Percentiles rank a stretch among this genome's conserved stretches.
phyloP scores from a whole-genome alignment of 1,140 invertebrate species.

The Onthophagus taurus region DNA sequence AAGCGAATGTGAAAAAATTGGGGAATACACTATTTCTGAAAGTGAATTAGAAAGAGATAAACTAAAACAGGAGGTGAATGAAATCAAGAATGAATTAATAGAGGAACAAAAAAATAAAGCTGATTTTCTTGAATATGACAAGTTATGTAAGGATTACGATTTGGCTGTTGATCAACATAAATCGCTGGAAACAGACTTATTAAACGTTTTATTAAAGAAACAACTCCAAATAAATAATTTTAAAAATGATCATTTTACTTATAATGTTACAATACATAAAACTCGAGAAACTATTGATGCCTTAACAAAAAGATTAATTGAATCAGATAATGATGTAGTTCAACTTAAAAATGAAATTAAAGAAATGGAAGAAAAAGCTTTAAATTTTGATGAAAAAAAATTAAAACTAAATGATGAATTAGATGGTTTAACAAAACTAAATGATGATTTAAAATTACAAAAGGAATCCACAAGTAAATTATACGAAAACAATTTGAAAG shows the following conservation, averaged over 20 bases:
- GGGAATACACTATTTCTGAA: too few relatives aligned
- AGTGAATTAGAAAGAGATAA: conserved; percentile 27
- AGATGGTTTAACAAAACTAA: conserved; percentile 27
- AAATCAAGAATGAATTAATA: conserved; percentile 35
- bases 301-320: conserved; percentile 40
- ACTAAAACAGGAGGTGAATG: conserved; percentile 15
- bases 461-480: too few relatives aligned
- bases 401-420: conserved; percentile 40
- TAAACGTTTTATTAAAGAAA: conserved; percentile 39
- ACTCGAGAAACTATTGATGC: conserved; percentile 42
- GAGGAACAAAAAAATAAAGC: conserved; percentile 38
- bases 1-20: conserved; percentile 43
- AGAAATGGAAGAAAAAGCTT: conserved; percentile 35
- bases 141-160: too few relatives aligned
- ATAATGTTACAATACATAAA: conserved; percentile 40
- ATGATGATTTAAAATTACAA: conserved; percentile 32
- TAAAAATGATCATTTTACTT: conserved; percentile 34
- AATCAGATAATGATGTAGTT: conserved; percentile 44
- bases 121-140: too few relatives aligned
- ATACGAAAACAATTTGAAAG: too few relatives aligned
- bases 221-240: conserved; percentile 35
- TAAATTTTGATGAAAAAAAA: too few relatives aligned
- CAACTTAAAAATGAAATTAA: conserved; percentile 40
- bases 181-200: too few relatives aligned
- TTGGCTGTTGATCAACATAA: too few relatives aligned